phyloP scores from a whole-genome alignment of 2,888 invertebrate genomes.

The Lumbricus terrestris region DNA sequence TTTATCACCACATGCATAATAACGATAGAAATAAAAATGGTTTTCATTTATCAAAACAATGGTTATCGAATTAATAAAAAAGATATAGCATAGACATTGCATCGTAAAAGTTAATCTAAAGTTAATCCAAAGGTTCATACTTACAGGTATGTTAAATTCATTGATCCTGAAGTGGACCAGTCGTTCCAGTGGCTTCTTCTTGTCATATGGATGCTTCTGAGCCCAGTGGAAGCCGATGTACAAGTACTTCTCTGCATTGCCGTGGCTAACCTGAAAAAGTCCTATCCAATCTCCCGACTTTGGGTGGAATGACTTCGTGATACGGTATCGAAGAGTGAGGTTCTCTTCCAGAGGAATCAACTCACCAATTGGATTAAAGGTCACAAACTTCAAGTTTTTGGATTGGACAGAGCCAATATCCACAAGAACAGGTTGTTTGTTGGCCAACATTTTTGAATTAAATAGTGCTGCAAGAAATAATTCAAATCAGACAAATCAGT shows the following conservation, averaged over 20 bases:
- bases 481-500: not conserved
- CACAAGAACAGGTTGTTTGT: not conserved
- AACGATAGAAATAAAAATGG: not conserved
- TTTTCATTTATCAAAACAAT: not conserved
- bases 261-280: not conserved
- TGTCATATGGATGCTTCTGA: not conserved
- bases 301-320: not conserved
- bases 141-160: not conserved
- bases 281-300: constrained; percentile 12
- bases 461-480: not conserved
- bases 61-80: not conserved
- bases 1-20: not conserved
- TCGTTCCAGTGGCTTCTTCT: constrained; percentile 11
- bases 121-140: not conserved
- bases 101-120: not conserved
- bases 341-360: not conserved
- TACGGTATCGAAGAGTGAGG: not conserved
- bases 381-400: not conserved
- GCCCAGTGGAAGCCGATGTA: constrained; percentile 10
- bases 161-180: not conserved
- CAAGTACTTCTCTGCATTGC: not conserved
- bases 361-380: not conserved
- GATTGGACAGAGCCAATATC: not conserved
- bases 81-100: not conserved
- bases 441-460: not conserved